Percentiles rank a stretch among this genome's conserved stretches.
phyloP scores from a whole-genome alignment of 2,888 invertebrate genomes.

The Lacanobia oleracea region DNA sequence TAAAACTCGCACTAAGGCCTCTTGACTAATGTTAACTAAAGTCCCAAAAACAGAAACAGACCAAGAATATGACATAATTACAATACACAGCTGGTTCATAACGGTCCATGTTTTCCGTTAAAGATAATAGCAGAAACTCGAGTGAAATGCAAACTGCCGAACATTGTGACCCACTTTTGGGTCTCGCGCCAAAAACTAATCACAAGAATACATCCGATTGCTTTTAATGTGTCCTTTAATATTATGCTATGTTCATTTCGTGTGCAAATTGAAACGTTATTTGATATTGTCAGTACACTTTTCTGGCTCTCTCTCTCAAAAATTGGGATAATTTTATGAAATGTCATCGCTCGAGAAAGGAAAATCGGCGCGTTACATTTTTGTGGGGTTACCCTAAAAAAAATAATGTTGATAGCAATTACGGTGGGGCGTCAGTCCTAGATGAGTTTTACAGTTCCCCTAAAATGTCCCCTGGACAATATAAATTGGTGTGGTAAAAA shows the following conservation, averaged over 20 bases:
- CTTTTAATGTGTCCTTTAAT: constrained; percentile 44
- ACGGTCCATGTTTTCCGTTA: constrained; percentile 59
- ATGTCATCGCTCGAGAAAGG: background rate
- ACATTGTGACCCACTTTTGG: constrained; percentile 53
- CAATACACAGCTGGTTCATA: constrained; percentile 63
- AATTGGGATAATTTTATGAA: constrained; percentile 15
- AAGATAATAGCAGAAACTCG: constrained; percentile 60
- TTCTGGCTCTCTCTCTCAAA: constrained; percentile 8
- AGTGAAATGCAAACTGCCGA: constrained; percentile 57
- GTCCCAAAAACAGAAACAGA: constrained; percentile 17
- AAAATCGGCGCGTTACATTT: constrained; percentile 11
- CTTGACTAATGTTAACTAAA: constrained; percentile 9
- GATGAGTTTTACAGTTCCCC: constrained; percentile 34
- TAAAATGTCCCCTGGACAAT: constrained; percentile 32
- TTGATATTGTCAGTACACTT: constrained; percentile 30
- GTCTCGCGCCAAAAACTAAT: constrained; percentile 53
- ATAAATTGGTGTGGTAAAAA: constrained; percentile 31
- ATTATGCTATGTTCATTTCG: constrained; percentile 38
- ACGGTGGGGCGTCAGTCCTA: constrained; percentile 22
- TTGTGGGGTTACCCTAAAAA: constrained; percentile 24
- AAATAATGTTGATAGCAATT: constrained; percentile 37
- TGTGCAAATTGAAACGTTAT: constrained; percentile 34
- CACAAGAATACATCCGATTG: constrained; percentile 43
- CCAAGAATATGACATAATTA: constrained; percentile 55
- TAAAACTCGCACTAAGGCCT: no score